Conservation (phyloP, 2,797 vertebrate genomes). For the Clamator glandarius region DNA sequence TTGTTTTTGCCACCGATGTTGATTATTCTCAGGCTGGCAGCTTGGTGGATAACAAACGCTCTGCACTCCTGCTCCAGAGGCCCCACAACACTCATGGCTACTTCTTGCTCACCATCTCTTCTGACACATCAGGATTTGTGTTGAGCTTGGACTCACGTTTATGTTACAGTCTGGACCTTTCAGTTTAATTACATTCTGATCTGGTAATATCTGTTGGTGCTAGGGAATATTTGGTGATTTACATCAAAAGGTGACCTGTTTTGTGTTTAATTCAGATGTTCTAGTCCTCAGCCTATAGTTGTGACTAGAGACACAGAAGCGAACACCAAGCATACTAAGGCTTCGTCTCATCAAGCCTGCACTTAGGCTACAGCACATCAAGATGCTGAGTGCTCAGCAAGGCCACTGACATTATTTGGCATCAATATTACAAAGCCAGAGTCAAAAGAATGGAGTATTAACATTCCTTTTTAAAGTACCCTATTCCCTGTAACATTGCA, state of each 20-base stretch:
- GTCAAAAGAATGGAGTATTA: neutral
- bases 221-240: neutral
- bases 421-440: neutral
- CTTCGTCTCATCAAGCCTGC: neutral
- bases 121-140: neutral
- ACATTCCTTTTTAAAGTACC: neutral
- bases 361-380: neutral
- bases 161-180: neutral
- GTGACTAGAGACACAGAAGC: neutral
- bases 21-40: too few species aligned
- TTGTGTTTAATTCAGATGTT: neutral
- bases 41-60: too few species aligned
- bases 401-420: neutral
- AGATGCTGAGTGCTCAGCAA: neutral
- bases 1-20: too few species aligned
- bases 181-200: neutral
- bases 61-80: too few species aligned
- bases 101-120: too few species aligned
- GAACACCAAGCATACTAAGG: neutral
- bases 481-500: neutral
- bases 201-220: neutral
- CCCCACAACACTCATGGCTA: too few species aligned
- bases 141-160: neutral
- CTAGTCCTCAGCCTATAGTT: neutral
- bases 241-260: neutral